Conservation (phyloP, 2,113 vertebrate genomes). For the Elephas maximus region DNA sequence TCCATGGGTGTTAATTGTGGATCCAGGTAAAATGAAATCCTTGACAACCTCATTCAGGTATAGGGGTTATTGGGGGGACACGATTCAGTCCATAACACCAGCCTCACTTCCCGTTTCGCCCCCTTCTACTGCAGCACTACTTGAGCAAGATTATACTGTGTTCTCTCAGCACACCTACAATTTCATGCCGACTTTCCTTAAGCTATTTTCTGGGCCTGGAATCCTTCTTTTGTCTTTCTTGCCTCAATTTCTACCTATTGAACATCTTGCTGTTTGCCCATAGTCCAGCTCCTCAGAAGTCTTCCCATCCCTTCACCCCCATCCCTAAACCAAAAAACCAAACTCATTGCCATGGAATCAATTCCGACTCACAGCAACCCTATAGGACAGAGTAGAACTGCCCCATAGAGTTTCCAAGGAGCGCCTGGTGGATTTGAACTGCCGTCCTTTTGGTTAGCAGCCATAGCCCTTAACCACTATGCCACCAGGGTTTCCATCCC, state of each 20-base stretch:
- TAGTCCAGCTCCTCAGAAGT: background rate
- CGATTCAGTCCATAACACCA: background rate
- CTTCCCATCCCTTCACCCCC: background rate
- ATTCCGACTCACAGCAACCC: too few relatives aligned
- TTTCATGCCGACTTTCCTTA: background rate
- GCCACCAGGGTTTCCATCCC: background rate
- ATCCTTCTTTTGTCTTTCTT: background rate
- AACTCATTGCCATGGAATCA: too few relatives aligned
- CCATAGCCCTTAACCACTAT: too few relatives aligned
- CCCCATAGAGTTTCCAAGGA: too few relatives aligned
- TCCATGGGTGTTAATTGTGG: too few relatives aligned
- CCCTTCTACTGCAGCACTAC: accelerated
- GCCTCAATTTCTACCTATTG: background rate
- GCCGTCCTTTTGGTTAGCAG: too few relatives aligned
- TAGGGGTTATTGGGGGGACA: background rate
- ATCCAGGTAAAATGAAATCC: too few relatives aligned
- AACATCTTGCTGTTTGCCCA: background rate
- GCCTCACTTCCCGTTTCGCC: too few relatives aligned
- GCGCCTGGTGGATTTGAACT: too few relatives aligned
- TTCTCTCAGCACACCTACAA: background rate
- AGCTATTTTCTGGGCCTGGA: background rate
- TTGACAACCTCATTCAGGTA: background rate
- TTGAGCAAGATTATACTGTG: accelerated
- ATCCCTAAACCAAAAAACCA: too few relatives aligned
- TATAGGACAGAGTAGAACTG: too few relatives aligned